A percentile compares a stretch with the other conserved stretches of the same genome.
These are phyloP conservation scores for Kradibia gibbosae DNA, from an alignment of 1,140 invertebrate genomes.

Conservation along the genomic window DNA sequence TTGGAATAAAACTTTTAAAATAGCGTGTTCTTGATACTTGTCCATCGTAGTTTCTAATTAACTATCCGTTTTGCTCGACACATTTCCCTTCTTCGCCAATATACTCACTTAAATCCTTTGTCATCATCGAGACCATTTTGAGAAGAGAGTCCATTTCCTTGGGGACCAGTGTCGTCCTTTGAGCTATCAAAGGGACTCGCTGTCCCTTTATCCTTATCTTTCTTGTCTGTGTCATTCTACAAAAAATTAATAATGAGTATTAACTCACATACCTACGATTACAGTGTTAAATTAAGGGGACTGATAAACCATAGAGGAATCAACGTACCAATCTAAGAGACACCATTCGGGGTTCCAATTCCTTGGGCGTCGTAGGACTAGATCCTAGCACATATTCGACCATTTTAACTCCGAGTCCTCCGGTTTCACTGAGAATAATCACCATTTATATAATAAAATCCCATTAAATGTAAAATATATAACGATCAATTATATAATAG, in stretches of 20 bases:
- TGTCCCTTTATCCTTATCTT: slow-evolving; percentile 71
- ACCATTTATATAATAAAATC: not conserved
- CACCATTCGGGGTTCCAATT: slow-evolving; percentile 82
- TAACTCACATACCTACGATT: not conserved
- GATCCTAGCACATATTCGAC: slow-evolving; percentile 96
- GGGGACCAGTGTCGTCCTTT: slow-evolving; percentile 79
- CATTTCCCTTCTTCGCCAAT: not conserved
- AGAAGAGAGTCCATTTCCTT: slow-evolving; percentile 87
- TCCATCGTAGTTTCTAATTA: not conserved
- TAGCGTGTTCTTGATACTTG: not conserved
- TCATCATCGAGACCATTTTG: slow-evolving; percentile 85
- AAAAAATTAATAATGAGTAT: slow-evolving; percentile 53
- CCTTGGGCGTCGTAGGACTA: slow-evolving; percentile 85
- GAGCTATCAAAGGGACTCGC: slow-evolving; percentile 70
- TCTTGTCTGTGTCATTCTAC: slow-evolving; percentile 72
- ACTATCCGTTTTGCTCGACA: not conserved
- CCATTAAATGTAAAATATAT: not conserved
- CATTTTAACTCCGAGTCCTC: slow-evolving; percentile 96
- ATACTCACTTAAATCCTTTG: slow-evolving; percentile 91
- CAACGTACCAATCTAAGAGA: slow-evolving; percentile 78
- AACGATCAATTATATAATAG: not conserved
- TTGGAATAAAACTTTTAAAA: slow-evolving; percentile 25
- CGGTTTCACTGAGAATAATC: slow-evolving; percentile 74
- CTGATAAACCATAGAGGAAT: not conserved
- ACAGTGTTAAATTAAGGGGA: not conserved